A percentile compares a stretch with the other conserved stretches of the same genome.
Evolutionary conservation across 2,113 vertebrate genomes (phyloP).

Genomic region (Hirundichthys speculiger): DNA sequence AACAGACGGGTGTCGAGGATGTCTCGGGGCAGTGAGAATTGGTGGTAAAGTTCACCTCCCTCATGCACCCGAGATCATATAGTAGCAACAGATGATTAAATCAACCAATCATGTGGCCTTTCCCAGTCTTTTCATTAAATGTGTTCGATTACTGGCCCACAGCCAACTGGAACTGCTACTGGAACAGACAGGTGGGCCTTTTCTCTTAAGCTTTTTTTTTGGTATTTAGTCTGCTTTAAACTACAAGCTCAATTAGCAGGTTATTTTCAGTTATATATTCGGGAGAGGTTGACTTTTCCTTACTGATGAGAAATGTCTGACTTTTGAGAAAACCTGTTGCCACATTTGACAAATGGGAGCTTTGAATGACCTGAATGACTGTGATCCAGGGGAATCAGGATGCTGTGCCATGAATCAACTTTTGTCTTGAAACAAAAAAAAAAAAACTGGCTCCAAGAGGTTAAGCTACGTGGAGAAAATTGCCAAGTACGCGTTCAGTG

Average conservation of each 20-base stretch:
- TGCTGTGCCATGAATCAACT: slow-evolving; percentile 33
- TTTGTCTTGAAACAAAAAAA: slow-evolving; percentile 17
- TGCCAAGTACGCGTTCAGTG: slow-evolving; percentile 44
- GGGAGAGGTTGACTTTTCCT: neutral
- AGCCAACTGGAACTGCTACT: slow-evolving; percentile 50
- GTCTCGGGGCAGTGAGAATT: slow-evolving; percentile 21
- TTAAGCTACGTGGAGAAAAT: slow-evolving; percentile 22
- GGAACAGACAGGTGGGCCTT: slow-evolving; percentile 41
- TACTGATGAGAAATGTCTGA: slow-evolving; percentile 39
- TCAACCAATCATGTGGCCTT: slow-evolving; percentile 39
- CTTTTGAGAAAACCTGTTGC: slow-evolving; percentile 43
- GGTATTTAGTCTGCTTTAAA: slow-evolving; percentile 13
- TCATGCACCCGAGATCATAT: slow-evolving; percentile 27
- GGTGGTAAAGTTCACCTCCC: slow-evolving; percentile 19
- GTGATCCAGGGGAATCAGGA: slow-evolving; percentile 23
- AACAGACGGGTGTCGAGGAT: slow-evolving; percentile 5
- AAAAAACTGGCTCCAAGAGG: slow-evolving; percentile 6
- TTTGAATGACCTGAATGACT: slow-evolving; percentile 28
- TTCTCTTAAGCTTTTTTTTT: neutral
- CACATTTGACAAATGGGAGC: slow-evolving; percentile 29
- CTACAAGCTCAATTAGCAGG: neutral
- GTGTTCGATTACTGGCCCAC: slow-evolving; percentile 29
- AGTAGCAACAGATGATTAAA: slow-evolving; percentile 53
- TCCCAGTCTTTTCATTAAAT: slow-evolving; percentile 48
- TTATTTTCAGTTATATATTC: slow-evolving; percentile 12